phyloP scores from a whole-genome alignment of 2,888 invertebrate genomes.

The Therioaphis trifolii region DNA sequence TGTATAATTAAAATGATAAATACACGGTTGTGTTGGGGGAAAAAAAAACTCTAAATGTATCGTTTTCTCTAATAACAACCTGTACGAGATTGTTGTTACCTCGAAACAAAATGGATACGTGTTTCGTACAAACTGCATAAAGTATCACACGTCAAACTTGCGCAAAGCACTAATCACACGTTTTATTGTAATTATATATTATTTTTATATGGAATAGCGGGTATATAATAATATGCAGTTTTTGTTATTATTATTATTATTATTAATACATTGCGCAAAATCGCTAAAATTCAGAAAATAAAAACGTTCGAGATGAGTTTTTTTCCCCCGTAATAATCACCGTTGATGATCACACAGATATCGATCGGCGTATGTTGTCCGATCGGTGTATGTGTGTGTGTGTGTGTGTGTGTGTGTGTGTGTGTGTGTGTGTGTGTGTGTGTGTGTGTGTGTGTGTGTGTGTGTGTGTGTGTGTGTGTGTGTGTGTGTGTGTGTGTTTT shows the following conservation, averaged over 20 bases:
- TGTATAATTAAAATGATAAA: conserved; percentile 43
- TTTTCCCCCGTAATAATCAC: background rate
- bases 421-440: too few species aligned
- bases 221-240: too few species aligned
- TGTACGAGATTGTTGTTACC: background rate
- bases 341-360: background rate
- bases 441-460: too few species aligned
- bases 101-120: conserved; percentile 14
- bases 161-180: conserved; percentile 1
- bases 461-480: too few species aligned
- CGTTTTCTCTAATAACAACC: conserved; percentile 19
- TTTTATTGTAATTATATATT: conserved; percentile 20
- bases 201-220: background rate
- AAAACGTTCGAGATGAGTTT: too few species aligned
- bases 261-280: background rate
- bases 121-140: background rate
- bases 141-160: conserved; percentile 33
- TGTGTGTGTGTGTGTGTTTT: too few species aligned
- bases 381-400: too few species aligned
- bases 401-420: too few species aligned
- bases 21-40: background rate
- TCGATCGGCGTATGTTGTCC: too few species aligned
- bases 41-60: background rate
- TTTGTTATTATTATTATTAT: too few species aligned
- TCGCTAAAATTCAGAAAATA: too few species aligned